Conservation (phyloP, 2,113 vertebrate species). For the Brachionichthys hirsutus region DNA sequence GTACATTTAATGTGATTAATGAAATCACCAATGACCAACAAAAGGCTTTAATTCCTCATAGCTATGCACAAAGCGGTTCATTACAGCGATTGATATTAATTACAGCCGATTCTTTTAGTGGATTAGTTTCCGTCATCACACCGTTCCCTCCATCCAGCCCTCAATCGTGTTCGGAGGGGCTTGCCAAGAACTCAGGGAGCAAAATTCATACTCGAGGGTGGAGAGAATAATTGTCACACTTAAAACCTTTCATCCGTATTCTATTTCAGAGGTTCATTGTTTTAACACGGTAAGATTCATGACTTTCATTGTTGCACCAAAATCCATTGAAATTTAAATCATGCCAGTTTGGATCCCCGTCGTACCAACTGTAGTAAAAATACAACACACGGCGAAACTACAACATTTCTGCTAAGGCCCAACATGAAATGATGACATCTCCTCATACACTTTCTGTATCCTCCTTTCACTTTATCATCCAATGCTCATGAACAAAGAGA, state of each 20-base stretch:
- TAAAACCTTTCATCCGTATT: constrained; percentile 1
- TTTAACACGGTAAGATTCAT: background rate
- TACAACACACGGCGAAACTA: no score
- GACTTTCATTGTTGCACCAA: background rate
- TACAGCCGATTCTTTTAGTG: constrained; percentile 49
- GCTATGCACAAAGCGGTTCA: constrained; percentile 17
- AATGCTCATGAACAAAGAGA: no score
- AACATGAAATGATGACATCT: no score
- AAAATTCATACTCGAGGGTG: constrained; percentile 17
- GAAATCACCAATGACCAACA: background rate
- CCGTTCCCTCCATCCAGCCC: constrained; percentile 39
- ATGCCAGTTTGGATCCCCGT: no score
- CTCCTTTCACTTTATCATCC: no score
- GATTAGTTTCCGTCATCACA: constrained; percentile 38
- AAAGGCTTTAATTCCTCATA: background rate
- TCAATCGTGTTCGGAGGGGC: constrained; percentile 42
- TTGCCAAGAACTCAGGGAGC: constrained; percentile 25
- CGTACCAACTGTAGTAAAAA: no score
- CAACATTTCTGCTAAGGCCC: no score
- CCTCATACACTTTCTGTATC: no score
- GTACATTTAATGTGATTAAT: constrained; percentile 18
- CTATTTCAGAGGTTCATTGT: constrained; percentile 20
- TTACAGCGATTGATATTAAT: constrained; percentile 50
- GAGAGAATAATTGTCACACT: constrained; percentile 33
- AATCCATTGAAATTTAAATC: background rate